Evolutionary conservation across 2,888 invertebrate genomes (phyloP).

Genomic region (Aphodius sticticus): DNA sequence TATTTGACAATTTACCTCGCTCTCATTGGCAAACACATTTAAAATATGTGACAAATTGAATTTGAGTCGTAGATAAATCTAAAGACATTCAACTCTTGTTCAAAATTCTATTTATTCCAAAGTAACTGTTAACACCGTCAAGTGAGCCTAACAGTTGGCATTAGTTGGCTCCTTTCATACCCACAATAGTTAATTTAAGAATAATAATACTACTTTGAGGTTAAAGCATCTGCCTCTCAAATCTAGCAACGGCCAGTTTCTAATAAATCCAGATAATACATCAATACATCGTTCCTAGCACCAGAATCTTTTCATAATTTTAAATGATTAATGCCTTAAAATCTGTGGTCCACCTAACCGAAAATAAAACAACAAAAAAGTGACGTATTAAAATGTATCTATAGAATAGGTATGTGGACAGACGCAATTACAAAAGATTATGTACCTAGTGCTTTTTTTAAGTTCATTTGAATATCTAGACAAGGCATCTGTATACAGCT

Average conservation of each 20-base stretch:
- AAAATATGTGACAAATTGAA: too few species aligned
- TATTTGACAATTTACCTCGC: too few species aligned
- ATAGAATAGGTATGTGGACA: not conserved
- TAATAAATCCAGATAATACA: not conserved
- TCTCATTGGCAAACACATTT: too few species aligned
- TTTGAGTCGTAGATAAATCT: too few species aligned
- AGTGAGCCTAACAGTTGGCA: not conserved
- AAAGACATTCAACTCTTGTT: too few species aligned
- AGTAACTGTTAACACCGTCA: not conserved
- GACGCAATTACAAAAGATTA: not conserved
- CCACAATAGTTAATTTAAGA: not conserved
- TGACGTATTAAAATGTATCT: not conserved
- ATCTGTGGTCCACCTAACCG: not conserved
- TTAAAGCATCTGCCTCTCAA: not conserved
- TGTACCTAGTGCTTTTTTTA: not conserved
- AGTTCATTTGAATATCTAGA: not conserved
- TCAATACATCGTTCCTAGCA: not conserved
- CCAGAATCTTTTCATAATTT: not conserved
- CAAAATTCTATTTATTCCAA: not conserved
- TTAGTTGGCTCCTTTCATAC: not conserved
- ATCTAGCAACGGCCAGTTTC: not conserved
- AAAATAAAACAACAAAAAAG: not conserved
- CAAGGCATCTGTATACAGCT: not conserved
- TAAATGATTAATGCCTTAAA: not conserved
- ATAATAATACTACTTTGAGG: not conserved